Evolutionary conservation across 2,113 vertebrate genomes (phyloP), one percentile per base, ranked within the genome.

Genomic region (Ameiurus melas): DNA sequence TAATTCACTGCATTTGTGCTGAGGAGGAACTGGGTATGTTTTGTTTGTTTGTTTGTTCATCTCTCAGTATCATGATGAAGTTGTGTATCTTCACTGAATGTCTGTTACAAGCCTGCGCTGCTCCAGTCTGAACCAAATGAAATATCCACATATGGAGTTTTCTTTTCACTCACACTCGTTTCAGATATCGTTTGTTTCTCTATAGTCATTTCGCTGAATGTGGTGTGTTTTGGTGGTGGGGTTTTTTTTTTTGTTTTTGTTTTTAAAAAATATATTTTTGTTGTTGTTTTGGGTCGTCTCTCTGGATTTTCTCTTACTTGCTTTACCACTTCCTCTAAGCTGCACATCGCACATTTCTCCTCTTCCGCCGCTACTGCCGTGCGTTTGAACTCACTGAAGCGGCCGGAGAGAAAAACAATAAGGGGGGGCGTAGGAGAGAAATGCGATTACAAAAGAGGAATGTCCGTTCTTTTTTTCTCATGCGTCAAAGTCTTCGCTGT

Each of bases 251-350:
- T 33, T 1, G 33, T 8, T 73, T 73, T 36, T 3, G 7, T 64
- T 9, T 64, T 0, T 0, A 53, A 53, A n/a, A n/a, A n/a, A n/a
- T n/a, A n/a, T n/a, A 53, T 55, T 16, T 66, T 27, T 66, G 36
- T 36, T n/a, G 27, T n/a, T 36, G 1, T 53, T 53, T 53, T 53
- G 1, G 25, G 5, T 55, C 14, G 5, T 79, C 77, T 53, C 39
- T 62, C 30, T 64, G 80, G 57, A 62, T 82, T 66, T 51, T 39
- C 60, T 82, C 71, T 25, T 36, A 7, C 51, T 27, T 47, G 53
- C 51, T 79, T 66, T 20, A 66, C 82, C 80, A 86, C 85, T 62
- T 87, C 71, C 83, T 60, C 30, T 77, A 36, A 77, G 85, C 71
- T 58, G 85, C 70, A 77, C 12, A 7, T 62, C 22, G 36, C 57